Evolutionary conservation across 1,140 invertebrate genomes (phyloP), one percentile per base, ranked within the genome.

Genomic region (Hylyphantes graminicola): DNA sequence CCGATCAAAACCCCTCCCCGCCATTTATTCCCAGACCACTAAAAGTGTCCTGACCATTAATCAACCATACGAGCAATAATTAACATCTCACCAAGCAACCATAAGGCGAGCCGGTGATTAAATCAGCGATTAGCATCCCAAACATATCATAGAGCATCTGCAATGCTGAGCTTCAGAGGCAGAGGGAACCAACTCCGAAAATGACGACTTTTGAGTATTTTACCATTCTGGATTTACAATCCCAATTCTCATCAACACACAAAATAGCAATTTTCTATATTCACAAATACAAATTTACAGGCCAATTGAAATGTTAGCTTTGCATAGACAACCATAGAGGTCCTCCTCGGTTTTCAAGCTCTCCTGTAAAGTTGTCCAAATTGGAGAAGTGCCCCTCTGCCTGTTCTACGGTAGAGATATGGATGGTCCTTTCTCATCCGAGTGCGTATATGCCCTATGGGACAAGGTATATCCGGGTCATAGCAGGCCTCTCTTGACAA

Each of bases 401-500:
- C 35, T 35, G 35, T 35, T 35, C 35, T 35, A 5, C 35, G 7
- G 68, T 51, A 70, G 54, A 53, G 64, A 78, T 67, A 53, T 78
- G 61, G 53, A 78, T 78, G 13, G 64, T 50, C 17, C 54, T 12
- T 35, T 74, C 9, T 15, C n/a, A 35, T 51, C 12, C 63, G 17
- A 12, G 19, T 64, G 67, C 21, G 53, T 21, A 70, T 50, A 63
- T 76, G 35, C 72, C 72, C 53, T 64, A 64, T 48, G 35, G 53
- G 19, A 48, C 15, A 57, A 50, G 55, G 72, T 59, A 78, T 53
- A 80, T 80, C 77, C 77, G 77, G 77, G 77, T 80, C 77, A 70
- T 7, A 9, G 8, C 11, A 9, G 10, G 65, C 15, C 50, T 13
- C 12, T 35, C 59, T 76, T 76, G 74, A 76, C 55, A 63, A 35